phyloP scores from a whole-genome alignment of 2,888 invertebrate genomes.

The Dryobotodes eremita region DNA sequence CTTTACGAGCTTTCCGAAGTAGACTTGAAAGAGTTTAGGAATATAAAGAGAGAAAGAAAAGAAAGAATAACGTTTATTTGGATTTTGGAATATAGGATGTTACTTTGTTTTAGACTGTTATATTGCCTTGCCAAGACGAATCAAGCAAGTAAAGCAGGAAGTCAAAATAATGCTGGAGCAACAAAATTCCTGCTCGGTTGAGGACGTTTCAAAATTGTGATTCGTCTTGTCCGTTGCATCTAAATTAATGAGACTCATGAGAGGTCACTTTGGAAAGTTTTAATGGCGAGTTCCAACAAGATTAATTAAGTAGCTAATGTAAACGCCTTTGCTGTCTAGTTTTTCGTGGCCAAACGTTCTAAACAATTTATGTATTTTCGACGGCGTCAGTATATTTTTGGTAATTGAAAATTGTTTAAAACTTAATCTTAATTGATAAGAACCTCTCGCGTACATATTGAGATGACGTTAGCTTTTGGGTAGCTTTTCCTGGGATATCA shows the following conservation, averaged over 20 bases:
- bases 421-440: background rate
- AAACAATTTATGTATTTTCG: constrained; percentile 1
- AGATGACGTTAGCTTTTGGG: background rate
- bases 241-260: constrained; percentile 27
- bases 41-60: background rate
- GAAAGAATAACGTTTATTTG: background rate
- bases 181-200: background rate
- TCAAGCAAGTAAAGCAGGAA: background rate
- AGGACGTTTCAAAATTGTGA: constrained; percentile 38
- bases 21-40: background rate
- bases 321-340: background rate
- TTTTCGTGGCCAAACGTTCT: background rate
- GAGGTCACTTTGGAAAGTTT: constrained; percentile 29
- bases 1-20: background rate
- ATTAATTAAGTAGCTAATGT: constrained; percentile 32
- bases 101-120: background rate
- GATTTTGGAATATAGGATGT: background rate
- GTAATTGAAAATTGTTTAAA: background rate
- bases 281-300: constrained; percentile 15
- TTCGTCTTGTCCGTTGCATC: constrained; percentile 29
- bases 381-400: background rate
- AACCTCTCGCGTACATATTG: background rate
- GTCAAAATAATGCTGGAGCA: background rate
- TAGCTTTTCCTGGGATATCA: background rate
- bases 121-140: background rate